These are phyloP conservation scores for Phaonia tiefii DNA, from an alignment of 2,888 invertebrate genomes.

Conservation along the genomic window DNA sequence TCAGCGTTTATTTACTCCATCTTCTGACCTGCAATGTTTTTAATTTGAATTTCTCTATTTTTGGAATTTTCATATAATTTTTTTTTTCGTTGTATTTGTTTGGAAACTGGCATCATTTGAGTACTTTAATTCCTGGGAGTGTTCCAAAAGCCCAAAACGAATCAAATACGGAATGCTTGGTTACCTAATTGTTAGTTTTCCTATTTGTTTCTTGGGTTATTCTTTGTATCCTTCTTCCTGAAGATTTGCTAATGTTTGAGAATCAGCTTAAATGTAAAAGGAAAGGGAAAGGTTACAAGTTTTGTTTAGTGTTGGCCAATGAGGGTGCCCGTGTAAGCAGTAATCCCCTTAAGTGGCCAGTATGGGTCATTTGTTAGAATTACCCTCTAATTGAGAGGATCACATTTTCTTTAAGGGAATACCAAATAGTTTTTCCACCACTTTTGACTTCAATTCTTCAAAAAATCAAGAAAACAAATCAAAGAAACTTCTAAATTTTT, in stretches of 20 bases:
- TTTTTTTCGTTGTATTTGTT: too few relatives aligned
- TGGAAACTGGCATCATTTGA: conserved; percentile 11
- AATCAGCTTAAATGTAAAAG: conserved; percentile 3
- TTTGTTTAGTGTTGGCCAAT: too few relatives aligned
- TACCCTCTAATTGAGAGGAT: too few relatives aligned
- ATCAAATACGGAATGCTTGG: neutral
- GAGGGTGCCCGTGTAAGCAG: too few relatives aligned
- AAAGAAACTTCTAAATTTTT: too few relatives aligned
- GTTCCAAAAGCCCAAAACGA: neutral
- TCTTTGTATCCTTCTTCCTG: neutral
- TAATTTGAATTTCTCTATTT: conserved; percentile 42
- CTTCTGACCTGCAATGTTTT: conserved; percentile 11
- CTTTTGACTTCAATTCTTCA: too few relatives aligned
- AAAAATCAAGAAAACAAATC: too few relatives aligned
- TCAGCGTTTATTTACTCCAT: neutral
- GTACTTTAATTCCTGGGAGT: neutral
- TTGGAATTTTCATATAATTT: conserved; percentile 1
- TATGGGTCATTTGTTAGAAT: too few relatives aligned
- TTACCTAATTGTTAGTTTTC: conserved; percentile 31
- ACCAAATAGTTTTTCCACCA: too few relatives aligned
- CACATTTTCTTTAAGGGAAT: too few relatives aligned
- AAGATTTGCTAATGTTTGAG: neutral
- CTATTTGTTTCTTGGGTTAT: neutral
- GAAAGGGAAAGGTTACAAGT: neutral
- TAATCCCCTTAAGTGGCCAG: too few relatives aligned